These are phyloP conservation scores for Lumbricus terrestris DNA, from an alignment of 2,888 invertebrate genomes.

Conservation along the genomic window DNA sequence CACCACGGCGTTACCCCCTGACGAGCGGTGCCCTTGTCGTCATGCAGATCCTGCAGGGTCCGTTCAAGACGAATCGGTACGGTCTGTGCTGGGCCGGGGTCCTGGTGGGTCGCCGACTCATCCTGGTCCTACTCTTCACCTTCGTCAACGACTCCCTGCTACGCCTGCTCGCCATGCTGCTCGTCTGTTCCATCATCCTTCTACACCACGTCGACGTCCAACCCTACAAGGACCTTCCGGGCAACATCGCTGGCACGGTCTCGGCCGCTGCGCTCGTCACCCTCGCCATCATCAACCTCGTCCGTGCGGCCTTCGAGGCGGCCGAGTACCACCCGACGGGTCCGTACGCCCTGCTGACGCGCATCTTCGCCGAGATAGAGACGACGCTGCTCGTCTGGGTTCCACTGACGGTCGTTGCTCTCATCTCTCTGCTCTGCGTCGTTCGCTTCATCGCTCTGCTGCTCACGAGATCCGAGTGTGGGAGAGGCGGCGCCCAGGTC, in stretches of 20 bases:
- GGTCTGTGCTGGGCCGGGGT: slow-evolving; percentile 41
- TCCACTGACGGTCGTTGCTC: slow-evolving; percentile 31
- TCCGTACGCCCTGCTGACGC: slow-evolving; percentile 40
- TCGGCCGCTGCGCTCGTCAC: slow-evolving; percentile 40
- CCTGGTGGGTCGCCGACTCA: slow-evolving; percentile 38
- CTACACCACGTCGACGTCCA: slow-evolving; percentile 41
- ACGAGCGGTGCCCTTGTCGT: neutral
- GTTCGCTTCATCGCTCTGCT: neutral
- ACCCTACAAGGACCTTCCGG: slow-evolving; percentile 38
- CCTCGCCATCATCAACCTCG: slow-evolving; percentile 39
- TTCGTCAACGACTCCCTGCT: slow-evolving; percentile 41
- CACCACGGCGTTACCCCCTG: neutral
- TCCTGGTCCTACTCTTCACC: slow-evolving; percentile 38
- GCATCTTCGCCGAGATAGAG: slow-evolving; percentile 38
- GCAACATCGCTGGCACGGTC: slow-evolving; percentile 39
- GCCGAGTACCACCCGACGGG: slow-evolving; percentile 41
- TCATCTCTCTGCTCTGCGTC: slow-evolving; percentile 28
- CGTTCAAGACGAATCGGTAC: slow-evolving; percentile 34
- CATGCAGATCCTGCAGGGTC: slow-evolving; percentile 36
- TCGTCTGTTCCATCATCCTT: slow-evolving; percentile 38
- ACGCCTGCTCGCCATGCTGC: slow-evolving; percentile 40
- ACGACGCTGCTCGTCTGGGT: slow-evolving; percentile 38
- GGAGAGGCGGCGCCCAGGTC: neutral
- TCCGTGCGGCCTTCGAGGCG: slow-evolving; percentile 41
- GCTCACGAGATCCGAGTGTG: neutral